phyloP scores from a whole-genome alignment of 2,113 vertebrate genomes.

The Sorex fumeus region DNA sequence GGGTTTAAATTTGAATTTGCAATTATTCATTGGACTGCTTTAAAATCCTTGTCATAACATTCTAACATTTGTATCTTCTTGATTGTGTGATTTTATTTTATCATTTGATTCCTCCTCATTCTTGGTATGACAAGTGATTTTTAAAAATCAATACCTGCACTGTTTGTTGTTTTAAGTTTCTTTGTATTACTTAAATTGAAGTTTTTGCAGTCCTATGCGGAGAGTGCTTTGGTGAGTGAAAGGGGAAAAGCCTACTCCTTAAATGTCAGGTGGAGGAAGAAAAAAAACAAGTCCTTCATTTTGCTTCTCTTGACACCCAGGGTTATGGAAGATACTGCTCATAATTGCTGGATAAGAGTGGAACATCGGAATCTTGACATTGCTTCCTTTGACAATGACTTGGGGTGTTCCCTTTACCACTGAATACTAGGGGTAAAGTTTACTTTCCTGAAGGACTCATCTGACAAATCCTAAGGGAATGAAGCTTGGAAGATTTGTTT shows the following conservation, averaged over 20 bases:
- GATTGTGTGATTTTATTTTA: neutral
- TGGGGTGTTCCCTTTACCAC: neutral
- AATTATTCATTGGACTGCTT: neutral
- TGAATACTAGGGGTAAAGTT: neutral
- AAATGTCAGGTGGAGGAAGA: neutral
- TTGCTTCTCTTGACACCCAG: neutral
- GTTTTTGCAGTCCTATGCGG: neutral
- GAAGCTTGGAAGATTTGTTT: neutral
- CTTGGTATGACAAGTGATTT: neutral
- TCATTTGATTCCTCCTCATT: conserved; percentile 10
- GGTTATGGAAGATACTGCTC: neutral
- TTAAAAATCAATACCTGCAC: neutral
- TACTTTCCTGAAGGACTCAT: neutral
- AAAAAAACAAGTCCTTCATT: neutral
- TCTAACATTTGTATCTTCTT: neutral
- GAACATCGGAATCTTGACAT: neutral
- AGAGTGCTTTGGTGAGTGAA: neutral
- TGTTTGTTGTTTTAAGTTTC: neutral
- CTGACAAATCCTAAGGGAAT: neutral
- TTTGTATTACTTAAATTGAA: conserved; percentile 21
- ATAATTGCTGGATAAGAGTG: neutral
- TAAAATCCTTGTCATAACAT: neutral
- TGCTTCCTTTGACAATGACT: neutral
- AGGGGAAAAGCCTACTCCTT: neutral
- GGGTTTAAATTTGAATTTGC: neutral